Base-by-base conservation (phyloP, 2,797 vertebrate genomes). In the Merluccius polli region DNA sequence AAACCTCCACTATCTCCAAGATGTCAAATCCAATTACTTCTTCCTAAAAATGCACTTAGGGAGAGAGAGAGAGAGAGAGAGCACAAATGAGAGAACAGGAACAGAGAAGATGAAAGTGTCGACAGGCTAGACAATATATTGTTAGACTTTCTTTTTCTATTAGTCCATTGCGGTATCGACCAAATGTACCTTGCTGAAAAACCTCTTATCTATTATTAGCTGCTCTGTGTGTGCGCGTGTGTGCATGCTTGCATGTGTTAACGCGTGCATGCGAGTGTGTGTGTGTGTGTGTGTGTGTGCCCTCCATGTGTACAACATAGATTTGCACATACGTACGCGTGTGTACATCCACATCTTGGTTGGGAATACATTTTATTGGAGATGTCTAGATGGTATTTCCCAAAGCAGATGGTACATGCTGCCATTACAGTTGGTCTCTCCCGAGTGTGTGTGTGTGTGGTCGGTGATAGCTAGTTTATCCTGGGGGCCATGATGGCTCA, bases 61-160 rank as follows among this genome's bases (percentile, higher is more conserved):
- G 30, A 30, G 15, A 18, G 4, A 63, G 16, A 72, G 73, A 24
- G 11, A 72, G 71, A 35, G 52, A 35, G 52, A 24, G 31, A n/a
- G 21, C n/a, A n/a, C n/a, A 30, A 12, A 18, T 33, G 71, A 70
- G 82, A 79, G 75, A 77, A 71, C 80, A 77, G 76, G 73, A 85
- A 74, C 11, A 67, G 74, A 74, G 44, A 68, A 78, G 85, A 88
- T 89, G 81, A 89, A 90, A 89, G 87, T 76, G 32, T 15, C n/a
- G 0, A 24, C 41, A 27, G n/a, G 75, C 84, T 78, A 75, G 79
- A 79, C 82, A 71, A 78, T 65, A 63, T 72, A 32, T 52, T 73
- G 74, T 76, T 76, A 48, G 30, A 78, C 71, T 68, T 75, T 89
- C 87, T 88, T 78, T 83, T 85, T 82, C 82, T 83, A 88, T 89